Conservation (phyloP, 2,797 vertebrate genomes). For the Allobates femoralis region DNA sequence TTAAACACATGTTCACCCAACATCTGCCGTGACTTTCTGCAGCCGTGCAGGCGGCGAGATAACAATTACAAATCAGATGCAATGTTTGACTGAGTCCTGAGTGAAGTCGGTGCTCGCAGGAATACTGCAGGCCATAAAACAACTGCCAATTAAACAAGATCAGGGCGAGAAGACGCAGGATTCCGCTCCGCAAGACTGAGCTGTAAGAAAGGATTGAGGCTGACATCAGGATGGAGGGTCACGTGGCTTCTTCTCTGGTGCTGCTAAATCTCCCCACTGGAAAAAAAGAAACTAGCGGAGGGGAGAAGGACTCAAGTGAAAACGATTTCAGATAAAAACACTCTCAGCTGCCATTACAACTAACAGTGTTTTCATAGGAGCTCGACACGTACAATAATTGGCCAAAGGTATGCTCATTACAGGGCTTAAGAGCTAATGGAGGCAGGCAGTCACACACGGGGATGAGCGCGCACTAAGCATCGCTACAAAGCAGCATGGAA, state of each 20-base stretch:
- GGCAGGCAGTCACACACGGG: not conserved
- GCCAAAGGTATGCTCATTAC: not conserved
- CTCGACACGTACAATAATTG: not conserved
- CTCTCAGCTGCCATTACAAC: conserved; percentile 28
- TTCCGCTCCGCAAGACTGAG: conserved; percentile 48
- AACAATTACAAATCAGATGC: conserved; percentile 59
- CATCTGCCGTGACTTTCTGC: conserved; percentile 35
- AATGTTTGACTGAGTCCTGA: conserved; percentile 48
- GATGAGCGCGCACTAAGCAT: not conserved
- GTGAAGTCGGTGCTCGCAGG: conserved; percentile 48
- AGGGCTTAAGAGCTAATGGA: not conserved
- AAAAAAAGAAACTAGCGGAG: not conserved
- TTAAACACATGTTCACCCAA: conserved; percentile 39
- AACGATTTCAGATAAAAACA: conserved; percentile 29
- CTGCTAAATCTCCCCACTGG: conserved; percentile 34
- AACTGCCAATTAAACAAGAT: conserved; percentile 62
- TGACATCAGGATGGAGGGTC: conserved; percentile 54
- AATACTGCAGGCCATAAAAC: conserved; percentile 56
- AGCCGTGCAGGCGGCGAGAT: conserved; percentile 1
- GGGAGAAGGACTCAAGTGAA: conserved; percentile 14
- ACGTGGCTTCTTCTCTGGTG: conserved; percentile 36
- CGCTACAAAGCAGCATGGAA: not conserved
- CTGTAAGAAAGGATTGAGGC: conserved; percentile 58
- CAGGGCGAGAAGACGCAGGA: conserved; percentile 46
- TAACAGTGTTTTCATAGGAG: not conserved